phyloP scores from a whole-genome alignment of 2,888 invertebrate genomes.

The Hypomecis punctinalis region DNA sequence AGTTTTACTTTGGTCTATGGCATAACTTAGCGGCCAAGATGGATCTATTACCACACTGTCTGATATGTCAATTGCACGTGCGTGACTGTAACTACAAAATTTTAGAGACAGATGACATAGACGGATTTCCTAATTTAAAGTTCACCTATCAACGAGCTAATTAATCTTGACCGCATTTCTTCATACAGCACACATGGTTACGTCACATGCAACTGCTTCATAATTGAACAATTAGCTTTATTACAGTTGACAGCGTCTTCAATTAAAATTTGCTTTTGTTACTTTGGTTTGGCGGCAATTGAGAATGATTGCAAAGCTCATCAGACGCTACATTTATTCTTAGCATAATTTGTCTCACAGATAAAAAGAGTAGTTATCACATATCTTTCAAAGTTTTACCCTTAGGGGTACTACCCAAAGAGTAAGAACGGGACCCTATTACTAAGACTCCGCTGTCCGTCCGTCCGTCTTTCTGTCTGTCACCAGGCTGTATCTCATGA shows the following conservation, averaged over 20 bases:
- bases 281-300: slow-evolving; percentile 38
- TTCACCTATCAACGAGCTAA: slow-evolving; percentile 46
- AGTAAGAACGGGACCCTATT: too few species aligned
- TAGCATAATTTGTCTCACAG: neutral
- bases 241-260: slow-evolving; percentile 51
- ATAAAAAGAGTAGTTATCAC: too few species aligned
- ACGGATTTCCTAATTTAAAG: slow-evolving; percentile 38
- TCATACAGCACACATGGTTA: slow-evolving; percentile 43
- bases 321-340: neutral
- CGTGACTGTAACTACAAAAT: neutral
- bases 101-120: slow-evolving; percentile 11
- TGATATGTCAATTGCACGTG: neutral
- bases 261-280: slow-evolving; percentile 47
- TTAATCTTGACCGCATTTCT: slow-evolving; percentile 55
- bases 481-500: too few species aligned
- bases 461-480: too few species aligned
- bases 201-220: slow-evolving; percentile 47
- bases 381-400: too few species aligned
- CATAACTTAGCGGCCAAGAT: too few species aligned
- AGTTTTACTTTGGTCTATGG: too few species aligned
- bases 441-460: too few species aligned
- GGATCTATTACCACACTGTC: neutral
- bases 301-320: slow-evolving; percentile 13
- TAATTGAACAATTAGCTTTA: slow-evolving; percentile 60
- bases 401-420: too few species aligned